Evolutionary conservation across 92 coral and sea anemone genomes (phyloP).

Genomic region (Phenganax subtilis): DNA sequence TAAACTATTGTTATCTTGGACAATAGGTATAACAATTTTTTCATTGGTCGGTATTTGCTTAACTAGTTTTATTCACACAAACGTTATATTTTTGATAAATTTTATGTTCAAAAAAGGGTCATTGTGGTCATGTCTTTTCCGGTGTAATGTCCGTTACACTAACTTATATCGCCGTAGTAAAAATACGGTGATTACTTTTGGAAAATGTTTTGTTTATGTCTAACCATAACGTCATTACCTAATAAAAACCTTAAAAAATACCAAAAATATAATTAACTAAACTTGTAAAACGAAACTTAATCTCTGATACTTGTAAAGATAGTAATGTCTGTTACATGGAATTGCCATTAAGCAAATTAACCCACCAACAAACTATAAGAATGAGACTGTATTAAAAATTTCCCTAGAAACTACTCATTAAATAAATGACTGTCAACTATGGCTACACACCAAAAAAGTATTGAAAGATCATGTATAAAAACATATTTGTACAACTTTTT

Average conservation of each 20-base stretch:
- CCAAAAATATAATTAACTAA: not conserved
- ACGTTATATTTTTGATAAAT: not conserved
- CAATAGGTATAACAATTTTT: not conserved
- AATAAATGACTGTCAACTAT: too few relatives aligned
- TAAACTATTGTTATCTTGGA: not conserved
- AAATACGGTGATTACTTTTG: not conserved
- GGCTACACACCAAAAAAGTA: too few relatives aligned
- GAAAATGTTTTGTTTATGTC: not conserved
- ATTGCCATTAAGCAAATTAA: not conserved
- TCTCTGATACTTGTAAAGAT: not conserved
- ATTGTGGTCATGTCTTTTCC: conserved; percentile 2
- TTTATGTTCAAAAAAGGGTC: conserved; percentile 2
- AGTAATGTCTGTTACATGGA: conserved; percentile 20
- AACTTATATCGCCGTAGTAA: not conserved
- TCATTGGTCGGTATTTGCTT: not conserved
- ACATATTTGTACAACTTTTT: too few relatives aligned
- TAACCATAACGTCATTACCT: not conserved
- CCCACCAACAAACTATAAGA: too few relatives aligned
- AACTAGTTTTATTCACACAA: not conserved
- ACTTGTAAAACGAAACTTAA: not conserved
- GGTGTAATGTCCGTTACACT: conserved; percentile 24
- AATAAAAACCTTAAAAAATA: not conserved
- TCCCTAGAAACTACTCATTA: too few relatives aligned
- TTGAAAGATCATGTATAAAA: too few relatives aligned
- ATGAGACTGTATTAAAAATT: too few relatives aligned